phyloP scores from a whole-genome alignment of 2,113 vertebrate genomes.

The Odontesthes bonariensis region DNA sequence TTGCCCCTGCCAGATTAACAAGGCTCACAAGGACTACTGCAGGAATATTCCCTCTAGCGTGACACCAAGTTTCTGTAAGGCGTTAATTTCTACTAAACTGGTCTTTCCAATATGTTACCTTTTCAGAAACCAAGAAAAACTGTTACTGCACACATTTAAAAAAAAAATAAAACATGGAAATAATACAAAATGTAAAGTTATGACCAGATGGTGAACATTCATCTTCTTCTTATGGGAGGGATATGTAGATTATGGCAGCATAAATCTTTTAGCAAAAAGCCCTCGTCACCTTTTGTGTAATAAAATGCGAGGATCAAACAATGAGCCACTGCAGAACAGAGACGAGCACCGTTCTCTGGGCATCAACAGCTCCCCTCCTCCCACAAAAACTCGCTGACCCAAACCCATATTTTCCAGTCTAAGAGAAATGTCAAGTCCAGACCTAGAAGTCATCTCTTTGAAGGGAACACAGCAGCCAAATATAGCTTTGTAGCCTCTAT shows the following conservation, averaged over 20 bases:
- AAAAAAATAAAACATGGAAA: neutral
- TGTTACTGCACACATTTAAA: neutral
- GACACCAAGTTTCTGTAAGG: slow-evolving; percentile 1
- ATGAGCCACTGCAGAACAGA: slow-evolving; percentile 48
- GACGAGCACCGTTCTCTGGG: slow-evolving; percentile 57
- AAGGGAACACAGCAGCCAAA: slow-evolving; percentile 75
- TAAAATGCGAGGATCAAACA: slow-evolving; percentile 38
- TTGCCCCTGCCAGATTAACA: slow-evolving; percentile 4
- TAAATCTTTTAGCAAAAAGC: neutral
- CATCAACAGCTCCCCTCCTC: slow-evolving; percentile 66
- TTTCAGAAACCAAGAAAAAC: neutral
- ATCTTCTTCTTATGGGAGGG: neutral
- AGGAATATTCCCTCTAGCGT: neutral
- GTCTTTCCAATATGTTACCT: neutral
- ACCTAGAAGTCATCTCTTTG: slow-evolving; percentile 69
- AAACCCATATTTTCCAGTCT: slow-evolving; percentile 78
- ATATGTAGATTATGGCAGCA: neutral
- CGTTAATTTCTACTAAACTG: neutral
- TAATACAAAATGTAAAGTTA: neutral
- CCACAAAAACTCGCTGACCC: slow-evolving; percentile 72
- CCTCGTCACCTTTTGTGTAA: slow-evolving; percentile 6
- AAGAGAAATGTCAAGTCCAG: slow-evolving; percentile 79
- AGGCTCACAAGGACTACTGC: neutral
- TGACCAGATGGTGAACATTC: neutral
- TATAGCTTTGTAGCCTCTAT: slow-evolving; percentile 66